phyloP scores from a whole-genome alignment of 2,888 invertebrate genomes.

The Lottia scabra region DNA sequence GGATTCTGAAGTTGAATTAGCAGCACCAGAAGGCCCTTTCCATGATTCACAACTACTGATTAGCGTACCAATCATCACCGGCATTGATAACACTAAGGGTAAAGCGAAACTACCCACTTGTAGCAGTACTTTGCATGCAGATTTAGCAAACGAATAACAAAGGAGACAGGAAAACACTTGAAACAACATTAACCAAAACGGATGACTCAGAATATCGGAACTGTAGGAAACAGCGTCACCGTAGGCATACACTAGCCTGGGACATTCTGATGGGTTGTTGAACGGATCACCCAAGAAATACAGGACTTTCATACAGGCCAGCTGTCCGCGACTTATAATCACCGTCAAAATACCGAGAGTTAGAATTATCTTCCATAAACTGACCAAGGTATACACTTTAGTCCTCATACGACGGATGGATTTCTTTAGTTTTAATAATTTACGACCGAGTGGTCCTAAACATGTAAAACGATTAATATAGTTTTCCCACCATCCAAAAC shows the following conservation, averaged over 20 bases:
- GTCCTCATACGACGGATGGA: slow-evolving; percentile 85
- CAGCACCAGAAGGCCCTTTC: slow-evolving; percentile 65
- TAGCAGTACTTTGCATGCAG: slow-evolving; percentile 95
- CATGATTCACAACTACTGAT: slow-evolving; percentile 90
- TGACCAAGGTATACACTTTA: slow-evolving; percentile 89
- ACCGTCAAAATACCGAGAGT: slow-evolving; percentile 83
- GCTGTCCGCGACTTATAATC: slow-evolving; percentile 43
- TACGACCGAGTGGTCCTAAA: slow-evolving; percentile 73
- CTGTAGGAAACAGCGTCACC: slow-evolving; percentile 39
- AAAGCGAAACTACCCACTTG: slow-evolving; percentile 97
- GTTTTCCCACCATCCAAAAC: slow-evolving; percentile 98
- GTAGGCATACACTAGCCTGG: slow-evolving; percentile 40
- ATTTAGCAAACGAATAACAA: slow-evolving; percentile 93
- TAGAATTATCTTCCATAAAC: slow-evolving; percentile 88
- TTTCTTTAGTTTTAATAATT: slow-evolving; percentile 75
- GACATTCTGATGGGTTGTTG: slow-evolving; percentile 40
- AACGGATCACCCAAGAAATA: slow-evolving; percentile 36
- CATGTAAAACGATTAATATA: slow-evolving; percentile 87
- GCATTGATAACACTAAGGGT: slow-evolving; percentile 93
- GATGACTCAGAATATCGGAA: slow-evolving; percentile 32
- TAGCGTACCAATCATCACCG: slow-evolving; percentile 86
- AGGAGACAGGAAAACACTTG: slow-evolving; percentile 87
- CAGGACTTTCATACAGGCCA: slow-evolving; percentile 45
- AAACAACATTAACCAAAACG: slow-evolving; percentile 69
- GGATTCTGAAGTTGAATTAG: slow-evolving; percentile 7